Evolutionary conservation across 1,140 invertebrate genomes (phyloP).

Genomic region (Zophobas morio): DNA sequence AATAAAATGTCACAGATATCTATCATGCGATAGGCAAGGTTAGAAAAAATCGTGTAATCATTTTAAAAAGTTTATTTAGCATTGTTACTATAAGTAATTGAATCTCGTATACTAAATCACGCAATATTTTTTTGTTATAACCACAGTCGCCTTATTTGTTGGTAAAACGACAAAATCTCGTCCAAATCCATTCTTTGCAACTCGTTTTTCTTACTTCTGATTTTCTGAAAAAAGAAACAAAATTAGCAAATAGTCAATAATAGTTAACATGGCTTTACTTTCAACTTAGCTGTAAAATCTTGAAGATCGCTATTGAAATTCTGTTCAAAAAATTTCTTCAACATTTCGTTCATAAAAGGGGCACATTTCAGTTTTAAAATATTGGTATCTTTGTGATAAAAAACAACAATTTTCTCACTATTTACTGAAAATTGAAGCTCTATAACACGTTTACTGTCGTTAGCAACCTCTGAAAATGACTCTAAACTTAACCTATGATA

Average conservation of each 20-base stretch:
- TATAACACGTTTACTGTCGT: constrained; percentile 42
- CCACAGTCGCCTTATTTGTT: constrained; percentile 23
- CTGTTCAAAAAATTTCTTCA: constrained; percentile 20
- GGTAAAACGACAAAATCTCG: constrained; percentile 16
- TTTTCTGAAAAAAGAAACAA: constrained; percentile 4
- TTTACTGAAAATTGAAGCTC: constrained; percentile 50
- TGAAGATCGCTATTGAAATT: not conserved
- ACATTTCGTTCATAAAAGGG: not conserved
- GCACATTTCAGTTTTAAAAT: constrained; percentile 37
- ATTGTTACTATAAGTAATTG: no score
- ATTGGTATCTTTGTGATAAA: constrained; percentile 31
- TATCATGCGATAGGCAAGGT: no score
- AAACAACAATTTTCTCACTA: constrained; percentile 39
- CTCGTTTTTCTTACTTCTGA: not conserved
- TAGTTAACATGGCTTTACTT: not conserved
- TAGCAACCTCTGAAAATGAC: constrained; percentile 50
- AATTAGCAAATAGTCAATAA: constrained; percentile 3
- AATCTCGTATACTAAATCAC: no score
- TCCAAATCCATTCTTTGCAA: not conserved
- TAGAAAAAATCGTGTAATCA: no score
- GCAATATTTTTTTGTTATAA: not conserved
- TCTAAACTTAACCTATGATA: constrained; percentile 55
- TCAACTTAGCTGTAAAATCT: not conserved
- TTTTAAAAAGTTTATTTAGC: no score
- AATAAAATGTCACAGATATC: no score